These are phyloP conservation scores for Falco rusticolus DNA, from an alignment of 2,797 vertebrate species.

Conservation along the genomic window DNA sequence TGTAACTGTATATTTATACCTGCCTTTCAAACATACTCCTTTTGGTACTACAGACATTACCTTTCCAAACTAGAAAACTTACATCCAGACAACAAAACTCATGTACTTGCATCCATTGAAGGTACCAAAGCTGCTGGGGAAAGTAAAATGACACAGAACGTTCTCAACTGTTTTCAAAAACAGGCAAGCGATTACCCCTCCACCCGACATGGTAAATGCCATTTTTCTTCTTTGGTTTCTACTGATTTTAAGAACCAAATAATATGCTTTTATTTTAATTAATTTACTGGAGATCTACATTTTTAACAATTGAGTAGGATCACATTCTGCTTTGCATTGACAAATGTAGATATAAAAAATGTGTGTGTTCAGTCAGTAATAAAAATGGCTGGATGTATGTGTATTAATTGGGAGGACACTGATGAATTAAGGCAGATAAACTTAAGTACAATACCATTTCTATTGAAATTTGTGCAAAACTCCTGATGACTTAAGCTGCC, in stretches of 20 bases:
- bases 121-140: neutral
- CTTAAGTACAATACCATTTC: neutral
- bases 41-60: neutral
- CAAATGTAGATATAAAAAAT: neutral
- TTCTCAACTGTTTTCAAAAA: neutral
- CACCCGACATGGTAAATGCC: accelerated
- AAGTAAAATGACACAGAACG: neutral
- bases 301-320: neutral
- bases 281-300: neutral
- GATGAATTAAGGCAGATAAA: neutral
- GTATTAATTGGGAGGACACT: neutral
- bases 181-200: neutral
- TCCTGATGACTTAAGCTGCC: neutral
- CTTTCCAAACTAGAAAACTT: neutral
- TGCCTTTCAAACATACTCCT: neutral
- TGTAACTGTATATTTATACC: neutral
- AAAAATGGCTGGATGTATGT: neutral
- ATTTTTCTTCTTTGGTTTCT: neutral
- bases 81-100: neutral
- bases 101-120: neutral
- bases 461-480: neutral
- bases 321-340: neutral
- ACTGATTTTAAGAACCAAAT: neutral
- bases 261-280: neutral
- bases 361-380: neutral